phyloP scores from a whole-genome alignment of 2,888 invertebrate species.

The Atethmia centrago region DNA sequence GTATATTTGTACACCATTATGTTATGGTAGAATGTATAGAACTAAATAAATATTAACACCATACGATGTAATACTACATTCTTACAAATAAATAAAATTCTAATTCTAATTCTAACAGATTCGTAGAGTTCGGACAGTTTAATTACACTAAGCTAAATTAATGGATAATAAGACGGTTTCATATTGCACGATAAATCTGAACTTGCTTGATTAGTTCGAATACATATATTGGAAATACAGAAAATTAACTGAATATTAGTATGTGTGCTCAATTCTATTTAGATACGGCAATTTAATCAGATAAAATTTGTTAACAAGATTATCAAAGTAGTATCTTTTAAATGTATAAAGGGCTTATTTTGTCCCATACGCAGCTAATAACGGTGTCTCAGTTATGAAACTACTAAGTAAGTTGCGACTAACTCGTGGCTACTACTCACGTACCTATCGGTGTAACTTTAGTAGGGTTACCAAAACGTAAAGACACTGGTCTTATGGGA shows the following conservation, averaged over 20 bases:
- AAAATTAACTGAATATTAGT: neutral
- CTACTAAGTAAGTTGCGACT: constrained; percentile 19
- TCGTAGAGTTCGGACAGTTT: neutral
- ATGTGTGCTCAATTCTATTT: neutral
- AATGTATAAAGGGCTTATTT: constrained; percentile 7
- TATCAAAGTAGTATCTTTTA: neutral
- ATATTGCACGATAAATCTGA: constrained; percentile 13
- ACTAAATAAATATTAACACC: no score
- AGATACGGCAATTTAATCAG: neutral
- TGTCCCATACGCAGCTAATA: constrained; percentile 5
- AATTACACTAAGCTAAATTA: neutral
- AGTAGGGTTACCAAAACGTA: neutral
- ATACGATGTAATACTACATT: no score
- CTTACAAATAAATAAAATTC: no score
- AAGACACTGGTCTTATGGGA: neutral
- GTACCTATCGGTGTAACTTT: neutral
- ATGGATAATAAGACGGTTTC: neutral
- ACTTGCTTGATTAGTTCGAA: no score
- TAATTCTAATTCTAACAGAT: no score
- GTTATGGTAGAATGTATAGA: no score
- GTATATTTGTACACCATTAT: no score
- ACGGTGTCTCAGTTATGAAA: constrained; percentile 27
- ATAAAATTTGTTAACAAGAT: constrained; percentile 13
- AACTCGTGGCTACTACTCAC: constrained; percentile 13
- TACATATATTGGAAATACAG: no score